Evolutionary conservation across 2,888 invertebrate genomes (phyloP).

Genomic region (Melanostoma mellinum): DNA sequence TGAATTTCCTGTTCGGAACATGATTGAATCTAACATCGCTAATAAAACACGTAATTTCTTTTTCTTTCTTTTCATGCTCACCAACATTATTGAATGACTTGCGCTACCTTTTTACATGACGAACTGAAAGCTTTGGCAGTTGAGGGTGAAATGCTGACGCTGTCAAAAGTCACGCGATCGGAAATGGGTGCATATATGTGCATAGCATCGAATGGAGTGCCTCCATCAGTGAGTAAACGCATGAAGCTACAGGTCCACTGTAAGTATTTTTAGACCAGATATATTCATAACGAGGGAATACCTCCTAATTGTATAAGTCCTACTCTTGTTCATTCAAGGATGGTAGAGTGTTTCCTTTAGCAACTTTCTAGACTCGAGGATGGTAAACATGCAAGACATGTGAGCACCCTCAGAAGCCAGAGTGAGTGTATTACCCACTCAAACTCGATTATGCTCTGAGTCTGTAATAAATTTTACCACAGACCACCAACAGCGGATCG

Average conservation of each 20-base stretch:
- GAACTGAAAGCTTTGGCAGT: slow-evolving; percentile 85
- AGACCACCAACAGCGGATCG: slow-evolving; percentile 55
- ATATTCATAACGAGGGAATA: slow-evolving; percentile 20
- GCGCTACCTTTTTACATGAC: slow-evolving; percentile 34
- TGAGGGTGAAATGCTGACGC: slow-evolving; percentile 90
- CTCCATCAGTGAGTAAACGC: slow-evolving; percentile 93
- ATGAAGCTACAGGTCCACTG: slow-evolving; percentile 96
- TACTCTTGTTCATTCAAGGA: slow-evolving; percentile 13
- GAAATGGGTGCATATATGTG: slow-evolving; percentile 95
- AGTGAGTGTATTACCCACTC: slow-evolving; percentile 4
- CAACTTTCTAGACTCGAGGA: slow-evolving; percentile 38
- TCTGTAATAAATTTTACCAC: slow-evolving; percentile 63
- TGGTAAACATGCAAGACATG: slow-evolving; percentile 55
- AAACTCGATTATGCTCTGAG: slow-evolving; percentile 31
- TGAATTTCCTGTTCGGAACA: slow-evolving; percentile 35
- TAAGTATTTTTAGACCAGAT: slow-evolving; percentile 84
- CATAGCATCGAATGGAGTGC: slow-evolving; percentile 94
- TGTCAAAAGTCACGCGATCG: slow-evolving; percentile 93
- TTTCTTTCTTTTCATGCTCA: slow-evolving; percentile 46
- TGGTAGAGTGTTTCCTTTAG: slow-evolving; percentile 23
- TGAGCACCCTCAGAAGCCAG: slow-evolving; percentile 12
- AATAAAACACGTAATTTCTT: slow-evolving; percentile 25
- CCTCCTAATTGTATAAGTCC: slow-evolving; percentile 16
- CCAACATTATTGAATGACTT: slow-evolving; percentile 47
- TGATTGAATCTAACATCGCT: slow-evolving; percentile 46